Evolutionary conservation across 2,113 vertebrate species (phyloP), one percentile per base, ranked within the genome.

Genomic region (Orycteropus afer): DNA sequence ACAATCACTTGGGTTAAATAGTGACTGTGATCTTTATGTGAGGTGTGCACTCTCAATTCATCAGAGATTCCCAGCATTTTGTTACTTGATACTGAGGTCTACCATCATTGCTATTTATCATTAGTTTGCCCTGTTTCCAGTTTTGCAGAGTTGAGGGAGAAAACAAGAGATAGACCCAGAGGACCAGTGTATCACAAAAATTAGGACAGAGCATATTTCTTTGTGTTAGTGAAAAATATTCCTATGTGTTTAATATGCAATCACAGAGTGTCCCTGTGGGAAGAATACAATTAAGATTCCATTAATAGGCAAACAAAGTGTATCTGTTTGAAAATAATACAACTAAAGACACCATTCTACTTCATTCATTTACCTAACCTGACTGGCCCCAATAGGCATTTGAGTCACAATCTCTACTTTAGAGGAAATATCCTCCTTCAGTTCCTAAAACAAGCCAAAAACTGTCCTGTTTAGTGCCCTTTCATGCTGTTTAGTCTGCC

Each of bases 201-300:
- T 86, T 95, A 94, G 53, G 69, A 90, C 78, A 96, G 40, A 94
- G 25, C 23, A 49, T 94, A 95, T 92, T 94, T 96, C 76, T 79
- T 96, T 79, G 55, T 77, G 45, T 91, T 86, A 90, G 25, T 79
- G 74, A 94, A 96, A 96, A 90, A 74, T 95, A 94, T 90, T 76
- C 78, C 59, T 92, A 3, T 82, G 61, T 94, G 93, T 92, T 96
- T 95, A 95, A 96, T 92, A 74, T 89, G 91, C 80, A 93, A 79
- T 94, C 73, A 86, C 55, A 96, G 34, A 89, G 29, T 63, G 5
- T 76, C 79, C 93, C 86, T 91, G 57, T 91, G 79, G 94, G 86
- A 92, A 95, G 74, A 96, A 82, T 84, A 95, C 76, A 97, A 96
- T 96, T 97, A 95, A 89, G 89, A 86, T 78, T 78, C 29, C 37